Percentiles rank a stretch among this genome's conserved stretches.
phyloP scores from a whole-genome alignment of 1,140 invertebrate species.

The Drosophila sp. region DNA sequence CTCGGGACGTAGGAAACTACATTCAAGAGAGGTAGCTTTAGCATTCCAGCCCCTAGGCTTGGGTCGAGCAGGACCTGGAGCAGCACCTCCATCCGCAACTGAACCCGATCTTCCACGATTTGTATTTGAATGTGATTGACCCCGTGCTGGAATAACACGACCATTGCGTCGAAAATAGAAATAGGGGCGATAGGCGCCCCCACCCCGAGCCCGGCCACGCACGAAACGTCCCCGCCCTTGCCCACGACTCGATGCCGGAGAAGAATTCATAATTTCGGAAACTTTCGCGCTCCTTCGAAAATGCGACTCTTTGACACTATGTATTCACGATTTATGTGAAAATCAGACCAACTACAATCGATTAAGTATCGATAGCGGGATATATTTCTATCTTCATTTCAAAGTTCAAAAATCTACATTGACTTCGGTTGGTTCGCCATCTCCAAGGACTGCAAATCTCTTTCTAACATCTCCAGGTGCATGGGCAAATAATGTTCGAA shows the following conservation, averaged over 20 bases:
- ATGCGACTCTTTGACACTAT: background rate
- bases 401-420: background rate
- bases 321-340: background rate
- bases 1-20: constrained; percentile 62
- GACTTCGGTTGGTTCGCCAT: background rate
- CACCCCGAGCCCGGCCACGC: constrained; percentile 61
- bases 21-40: constrained; percentile 24
- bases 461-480: constrained; percentile 35
- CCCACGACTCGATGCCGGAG: constrained; percentile 23
- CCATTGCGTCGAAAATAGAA: constrained; percentile 77
- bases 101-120: background rate
- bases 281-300: constrained; percentile 30
- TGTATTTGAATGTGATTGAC: constrained; percentile 30
- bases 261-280: constrained; percentile 34
- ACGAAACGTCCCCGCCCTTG: constrained; percentile 56
- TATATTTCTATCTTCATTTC: too few relatives aligned
- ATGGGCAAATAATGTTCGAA: constrained; percentile 35
- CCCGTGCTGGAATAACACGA: constrained; percentile 67
- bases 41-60: constrained; percentile 54
- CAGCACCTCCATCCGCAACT: background rate
- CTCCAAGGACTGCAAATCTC: constrained; percentile 11
- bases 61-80: background rate
- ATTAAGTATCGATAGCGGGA: background rate
- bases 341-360: background rate
- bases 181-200: constrained; percentile 62